These are phyloP conservation scores for Ochlodes sylvanus DNA, from an alignment of 2,888 invertebrate species.

Conservation along the genomic window DNA sequence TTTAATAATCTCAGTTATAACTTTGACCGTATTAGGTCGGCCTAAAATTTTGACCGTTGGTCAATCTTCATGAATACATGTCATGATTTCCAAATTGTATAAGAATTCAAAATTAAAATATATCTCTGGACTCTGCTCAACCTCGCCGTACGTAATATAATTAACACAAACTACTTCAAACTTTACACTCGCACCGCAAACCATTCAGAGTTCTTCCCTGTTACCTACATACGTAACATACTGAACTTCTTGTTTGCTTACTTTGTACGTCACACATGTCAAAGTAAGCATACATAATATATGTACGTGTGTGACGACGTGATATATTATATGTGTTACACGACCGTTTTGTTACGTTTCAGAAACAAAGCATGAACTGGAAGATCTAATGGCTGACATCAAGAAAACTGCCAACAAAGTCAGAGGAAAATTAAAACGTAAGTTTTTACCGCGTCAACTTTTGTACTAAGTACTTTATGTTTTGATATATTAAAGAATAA, in stretches of 20 bases:
- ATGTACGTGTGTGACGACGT: conserved; percentile 1
- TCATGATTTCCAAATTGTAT: too few relatives aligned
- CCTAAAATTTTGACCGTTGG: too few relatives aligned
- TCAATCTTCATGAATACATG: too few relatives aligned
- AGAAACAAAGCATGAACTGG: conserved; percentile 99
- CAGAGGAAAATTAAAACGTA: conserved; percentile 99
- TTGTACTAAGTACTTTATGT: not conserved
- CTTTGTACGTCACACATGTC: too few relatives aligned
- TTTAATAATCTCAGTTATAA: too few relatives aligned
- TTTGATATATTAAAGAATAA: too few relatives aligned
- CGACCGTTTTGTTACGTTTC: conserved; percentile 66
- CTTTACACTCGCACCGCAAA: conserved; percentile 23
- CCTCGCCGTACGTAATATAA: too few relatives aligned
- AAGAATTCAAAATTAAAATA: too few relatives aligned
- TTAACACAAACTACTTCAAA: conserved; percentile 5
- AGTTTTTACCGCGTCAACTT: conserved; percentile 55
- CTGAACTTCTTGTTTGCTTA: conserved; percentile 13
- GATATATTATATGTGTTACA: conserved; percentile 14
- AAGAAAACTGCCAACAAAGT: conserved; percentile 99
- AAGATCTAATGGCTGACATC: conserved; percentile 99
- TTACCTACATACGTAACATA: not conserved
- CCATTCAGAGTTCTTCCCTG: conserved; percentile 10
- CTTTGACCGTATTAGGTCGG: too few relatives aligned
- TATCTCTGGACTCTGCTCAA: too few relatives aligned
- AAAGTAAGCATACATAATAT: not conserved